Percentiles rank a stretch among this genome's conserved stretches.
Evolutionary conservation across 2,797 vertebrate genomes (phyloP).

Genomic region (Pseudochaenichthys georgianus): DNA sequence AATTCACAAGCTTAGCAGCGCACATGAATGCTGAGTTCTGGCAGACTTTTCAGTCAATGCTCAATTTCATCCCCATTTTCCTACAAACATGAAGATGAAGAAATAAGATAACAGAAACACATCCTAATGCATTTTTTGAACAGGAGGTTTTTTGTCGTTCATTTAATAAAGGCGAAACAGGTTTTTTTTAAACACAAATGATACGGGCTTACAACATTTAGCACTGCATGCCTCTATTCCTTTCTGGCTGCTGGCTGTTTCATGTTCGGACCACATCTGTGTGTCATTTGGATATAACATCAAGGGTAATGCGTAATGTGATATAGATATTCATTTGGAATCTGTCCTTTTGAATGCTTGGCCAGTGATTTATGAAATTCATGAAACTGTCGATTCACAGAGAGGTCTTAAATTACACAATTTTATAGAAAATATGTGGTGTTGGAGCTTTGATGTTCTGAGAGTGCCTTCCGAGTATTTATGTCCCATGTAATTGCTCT

Average conservation of each 20-base stretch:
- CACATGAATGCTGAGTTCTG: slow-evolving; percentile 17
- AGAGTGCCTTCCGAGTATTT: not conserved
- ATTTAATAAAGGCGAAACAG: not conserved
- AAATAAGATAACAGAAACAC: slow-evolving; percentile 11
- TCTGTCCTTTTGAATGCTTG: slow-evolving; percentile 24
- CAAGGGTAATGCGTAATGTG: slow-evolving; percentile 34
- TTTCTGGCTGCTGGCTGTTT: slow-evolving; percentile 4
- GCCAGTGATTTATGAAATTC: slow-evolving; percentile 21
- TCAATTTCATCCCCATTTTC: not conserved
- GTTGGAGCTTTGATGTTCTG: slow-evolving; percentile 11
- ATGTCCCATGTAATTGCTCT: not conserved
- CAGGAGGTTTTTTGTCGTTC: not conserved
- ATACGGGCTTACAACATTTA: not conserved
- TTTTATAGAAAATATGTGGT: not conserved
- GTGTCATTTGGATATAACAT: slow-evolving; percentile 23
- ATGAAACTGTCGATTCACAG: slow-evolving; percentile 15
- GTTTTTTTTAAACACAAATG: not conserved
- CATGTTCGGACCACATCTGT: not conserved
- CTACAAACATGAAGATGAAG: not conserved
- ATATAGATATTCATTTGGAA: slow-evolving; percentile 29
- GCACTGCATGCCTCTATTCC: not conserved
- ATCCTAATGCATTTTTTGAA: not conserved
- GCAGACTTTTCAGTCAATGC: not conserved
- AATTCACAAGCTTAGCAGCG: slow-evolving; percentile 34
- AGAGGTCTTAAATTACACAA: slow-evolving; percentile 2